phyloP scores from a whole-genome alignment of 2,888 invertebrate genomes.

The Coelopa pilipes region DNA sequence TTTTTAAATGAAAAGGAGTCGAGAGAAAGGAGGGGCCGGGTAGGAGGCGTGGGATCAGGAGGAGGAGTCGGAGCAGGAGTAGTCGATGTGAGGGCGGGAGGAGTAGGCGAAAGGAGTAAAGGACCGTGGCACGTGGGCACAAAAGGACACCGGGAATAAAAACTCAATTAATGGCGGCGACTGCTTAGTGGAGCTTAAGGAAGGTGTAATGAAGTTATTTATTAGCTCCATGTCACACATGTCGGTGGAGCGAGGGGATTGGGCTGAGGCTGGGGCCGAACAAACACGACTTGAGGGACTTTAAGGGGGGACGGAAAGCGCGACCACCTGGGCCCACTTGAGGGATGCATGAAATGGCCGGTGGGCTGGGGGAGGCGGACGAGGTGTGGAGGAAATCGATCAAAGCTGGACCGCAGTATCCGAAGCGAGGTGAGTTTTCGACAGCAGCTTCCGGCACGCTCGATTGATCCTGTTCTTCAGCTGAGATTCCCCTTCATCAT shows the following conservation, averaged over 20 bases:
- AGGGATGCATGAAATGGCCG: too few relatives aligned
- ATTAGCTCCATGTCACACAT: slow-evolving; percentile 26
- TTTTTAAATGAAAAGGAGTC: neutral
- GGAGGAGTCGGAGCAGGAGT: neutral
- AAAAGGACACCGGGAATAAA: slow-evolving; percentile 28
- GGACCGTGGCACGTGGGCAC: neutral
- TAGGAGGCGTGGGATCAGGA: too few relatives aligned
- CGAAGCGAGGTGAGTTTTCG: too few relatives aligned
- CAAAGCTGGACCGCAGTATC: too few relatives aligned
- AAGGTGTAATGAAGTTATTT: slow-evolving; percentile 36
- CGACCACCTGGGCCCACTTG: too few relatives aligned
- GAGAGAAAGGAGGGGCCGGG: too few relatives aligned
- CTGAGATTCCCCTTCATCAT: slow-evolving; percentile 26
- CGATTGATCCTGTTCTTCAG: slow-evolving; percentile 11
- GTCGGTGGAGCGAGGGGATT: too few relatives aligned
- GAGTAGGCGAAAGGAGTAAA: slow-evolving; percentile 8
- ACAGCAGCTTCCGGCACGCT: neutral
- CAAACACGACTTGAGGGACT: too few relatives aligned
- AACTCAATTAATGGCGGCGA: slow-evolving; percentile 37
- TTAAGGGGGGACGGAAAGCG: too few relatives aligned
- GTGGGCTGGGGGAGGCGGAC: too few relatives aligned
- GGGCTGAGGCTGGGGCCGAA: too few relatives aligned
- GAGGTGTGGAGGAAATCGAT: too few relatives aligned
- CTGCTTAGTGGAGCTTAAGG: slow-evolving; percentile 31
- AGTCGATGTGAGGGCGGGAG: neutral